These are phyloP conservation scores for Tenthredo notha DNA, from an alignment of 2,888 invertebrate species.

Conservation along the genomic window DNA sequence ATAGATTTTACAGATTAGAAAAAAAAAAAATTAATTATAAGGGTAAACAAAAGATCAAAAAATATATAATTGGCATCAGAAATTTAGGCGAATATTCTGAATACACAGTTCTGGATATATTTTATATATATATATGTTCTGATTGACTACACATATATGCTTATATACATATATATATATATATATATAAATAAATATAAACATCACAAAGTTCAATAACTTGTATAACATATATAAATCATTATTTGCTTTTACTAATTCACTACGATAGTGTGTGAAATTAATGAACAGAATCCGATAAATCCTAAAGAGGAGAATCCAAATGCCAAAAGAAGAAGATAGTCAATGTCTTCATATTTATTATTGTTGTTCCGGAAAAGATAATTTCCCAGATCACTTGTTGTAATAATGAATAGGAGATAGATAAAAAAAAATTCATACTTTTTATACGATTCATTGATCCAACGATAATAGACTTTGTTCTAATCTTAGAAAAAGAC, in stretches of 20 bases:
- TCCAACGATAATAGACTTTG: conserved; percentile 11
- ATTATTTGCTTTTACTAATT: background rate
- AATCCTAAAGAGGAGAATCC: background rate
- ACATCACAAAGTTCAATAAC: conserved; percentile 13
- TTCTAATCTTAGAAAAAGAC: background rate
- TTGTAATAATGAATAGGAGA: background rate
- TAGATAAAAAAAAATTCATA: background rate
- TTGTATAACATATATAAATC: background rate
- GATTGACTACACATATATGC: background rate
- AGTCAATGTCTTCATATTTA: background rate
- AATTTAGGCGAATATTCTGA: background rate
- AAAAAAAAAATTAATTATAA: background rate
- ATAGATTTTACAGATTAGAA: background rate
- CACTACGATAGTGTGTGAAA: background rate
- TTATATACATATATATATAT: background rate
- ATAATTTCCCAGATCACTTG: background rate
- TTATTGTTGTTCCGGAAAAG: background rate
- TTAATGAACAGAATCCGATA: background rate
- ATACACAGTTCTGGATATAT: background rate
- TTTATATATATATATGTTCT: conserved; percentile 21
- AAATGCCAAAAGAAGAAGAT: conserved; percentile 4
- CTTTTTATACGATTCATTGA: conserved; percentile 12
- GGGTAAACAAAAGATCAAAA: background rate
- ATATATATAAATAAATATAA: background rate
- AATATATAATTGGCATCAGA: background rate